Percentiles rank a stretch among this genome's conserved stretches.
These are phyloP conservation scores for Myotis pilosus DNA, from an alignment of 2,797 vertebrate species.

Conservation along the genomic window DNA sequence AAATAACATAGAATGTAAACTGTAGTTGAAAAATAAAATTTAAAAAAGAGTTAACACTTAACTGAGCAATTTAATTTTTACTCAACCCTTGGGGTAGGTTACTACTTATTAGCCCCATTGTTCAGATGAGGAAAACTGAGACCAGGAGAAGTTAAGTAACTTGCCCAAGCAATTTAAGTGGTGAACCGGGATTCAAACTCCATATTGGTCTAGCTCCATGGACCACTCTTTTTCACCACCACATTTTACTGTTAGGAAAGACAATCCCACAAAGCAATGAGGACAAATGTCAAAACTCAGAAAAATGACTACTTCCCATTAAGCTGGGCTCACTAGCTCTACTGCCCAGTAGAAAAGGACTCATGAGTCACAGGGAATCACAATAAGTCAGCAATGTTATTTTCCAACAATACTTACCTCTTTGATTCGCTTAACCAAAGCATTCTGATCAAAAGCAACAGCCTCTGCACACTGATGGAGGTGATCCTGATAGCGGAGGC, in stretches of 20 bases:
- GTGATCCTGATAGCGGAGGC: conserved; percentile 95
- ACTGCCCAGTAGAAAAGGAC: neutral
- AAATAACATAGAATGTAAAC: neutral
- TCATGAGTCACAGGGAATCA: neutral
- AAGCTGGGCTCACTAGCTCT: neutral
- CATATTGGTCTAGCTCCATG: neutral
- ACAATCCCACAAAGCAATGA: neutral
- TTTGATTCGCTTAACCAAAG: conserved; percentile 94
- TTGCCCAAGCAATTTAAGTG: neutral
- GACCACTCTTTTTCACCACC: neutral
- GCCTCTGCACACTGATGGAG: conserved; percentile 98
- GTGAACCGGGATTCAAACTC: neutral
- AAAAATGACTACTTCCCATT: conserved; percentile 19
- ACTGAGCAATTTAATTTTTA: neutral
- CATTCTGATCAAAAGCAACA: conserved; percentile 97
- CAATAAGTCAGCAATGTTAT: neutral
- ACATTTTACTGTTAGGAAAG: neutral
- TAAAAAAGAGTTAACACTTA: neutral
- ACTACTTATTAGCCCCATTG: neutral
- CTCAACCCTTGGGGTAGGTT: neutral
- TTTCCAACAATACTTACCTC: conserved; percentile 82
- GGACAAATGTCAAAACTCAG: neutral
- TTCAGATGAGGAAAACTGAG: neutral
- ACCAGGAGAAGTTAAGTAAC: neutral
- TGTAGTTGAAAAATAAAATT: neutral